Percentiles rank a stretch among this genome's conserved stretches.
Conservation (phyloP, 1,140 invertebrate species). For the Sweltsa coloradensis region DNA sequence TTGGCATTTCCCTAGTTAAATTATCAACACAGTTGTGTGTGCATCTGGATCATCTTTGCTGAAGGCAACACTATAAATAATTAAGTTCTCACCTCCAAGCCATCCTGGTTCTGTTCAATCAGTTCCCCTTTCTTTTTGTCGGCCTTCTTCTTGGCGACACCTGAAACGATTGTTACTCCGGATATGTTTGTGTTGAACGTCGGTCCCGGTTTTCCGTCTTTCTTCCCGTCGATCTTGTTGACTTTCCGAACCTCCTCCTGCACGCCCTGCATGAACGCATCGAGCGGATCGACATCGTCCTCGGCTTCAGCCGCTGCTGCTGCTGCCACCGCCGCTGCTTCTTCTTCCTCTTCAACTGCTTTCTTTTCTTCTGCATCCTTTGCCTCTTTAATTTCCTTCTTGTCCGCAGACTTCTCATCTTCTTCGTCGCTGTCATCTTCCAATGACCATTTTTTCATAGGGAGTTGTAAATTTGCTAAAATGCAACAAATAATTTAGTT, state of each 20-base stretch:
- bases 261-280: slow-evolving; percentile 90
- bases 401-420: slow-evolving; percentile 41
- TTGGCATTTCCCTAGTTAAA: too few species aligned
- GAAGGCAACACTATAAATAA: background rate
- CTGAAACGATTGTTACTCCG: slow-evolving; percentile 73
- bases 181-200: slow-evolving; percentile 3
- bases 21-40: too few species aligned
- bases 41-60: too few species aligned
- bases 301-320: slow-evolving; percentile 31
- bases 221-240: slow-evolving; percentile 56
- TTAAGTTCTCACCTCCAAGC: slow-evolving; percentile 53
- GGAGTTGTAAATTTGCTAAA: slow-evolving; percentile 37
- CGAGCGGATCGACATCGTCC: slow-evolving; percentile 72
- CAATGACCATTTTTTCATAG: slow-evolving; percentile 82
- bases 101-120: slow-evolving; percentile 95
- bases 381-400: slow-evolving; percentile 32
- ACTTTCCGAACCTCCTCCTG: slow-evolving; percentile 86
- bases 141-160: slow-evolving; percentile 76
- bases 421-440: slow-evolving; percentile 77
- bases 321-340: slow-evolving; percentile 32
- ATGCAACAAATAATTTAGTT: too few species aligned
- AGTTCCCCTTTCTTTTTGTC: slow-evolving; percentile 79
- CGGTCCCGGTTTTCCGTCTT: slow-evolving; percentile 18
- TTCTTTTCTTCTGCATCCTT: slow-evolving; percentile 28
- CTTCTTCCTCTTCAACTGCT: slow-evolving; percentile 51